These are phyloP conservation scores for Rutilus rutilus DNA, from an alignment of 2,113 vertebrate genomes.

Conservation along the genomic window DNA sequence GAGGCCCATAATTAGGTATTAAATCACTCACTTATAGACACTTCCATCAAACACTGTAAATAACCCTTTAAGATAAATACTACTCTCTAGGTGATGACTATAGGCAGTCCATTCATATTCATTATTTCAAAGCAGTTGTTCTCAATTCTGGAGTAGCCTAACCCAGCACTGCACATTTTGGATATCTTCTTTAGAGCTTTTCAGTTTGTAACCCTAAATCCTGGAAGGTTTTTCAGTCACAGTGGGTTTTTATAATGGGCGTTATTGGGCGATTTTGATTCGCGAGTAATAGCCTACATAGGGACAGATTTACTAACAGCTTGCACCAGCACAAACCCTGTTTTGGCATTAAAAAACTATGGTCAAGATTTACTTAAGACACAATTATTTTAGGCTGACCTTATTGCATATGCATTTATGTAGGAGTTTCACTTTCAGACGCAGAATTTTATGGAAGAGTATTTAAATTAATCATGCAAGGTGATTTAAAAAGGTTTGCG, in stretches of 20 bases:
- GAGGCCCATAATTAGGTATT: not conserved
- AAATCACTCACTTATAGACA: constrained; percentile 27
- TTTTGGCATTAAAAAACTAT: no score
- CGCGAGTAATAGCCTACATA: no score
- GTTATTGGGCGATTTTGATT: no score
- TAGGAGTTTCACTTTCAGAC: no score
- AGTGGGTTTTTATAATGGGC: not conserved
- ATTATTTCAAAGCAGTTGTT: not conserved
- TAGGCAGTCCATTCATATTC: not conserved
- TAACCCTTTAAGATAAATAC: constrained; percentile 22
- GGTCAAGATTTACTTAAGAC: no score
- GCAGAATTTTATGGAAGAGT: no score
- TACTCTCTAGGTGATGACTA: not conserved
- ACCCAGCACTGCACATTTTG: not conserved
- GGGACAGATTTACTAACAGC: no score
- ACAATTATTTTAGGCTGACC: no score
- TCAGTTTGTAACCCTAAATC: not conserved
- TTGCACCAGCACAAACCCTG: no score
- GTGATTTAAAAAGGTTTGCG: no score
- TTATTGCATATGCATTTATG: no score
- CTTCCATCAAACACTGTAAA: not conserved
- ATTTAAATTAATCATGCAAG: no score
- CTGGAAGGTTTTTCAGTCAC: not conserved
- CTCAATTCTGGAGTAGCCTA: not conserved
- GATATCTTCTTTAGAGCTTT: not conserved